Evolutionary conservation across 2,113 vertebrate species (phyloP).

Genomic region (Pomatostomus ruficeps): DNA sequence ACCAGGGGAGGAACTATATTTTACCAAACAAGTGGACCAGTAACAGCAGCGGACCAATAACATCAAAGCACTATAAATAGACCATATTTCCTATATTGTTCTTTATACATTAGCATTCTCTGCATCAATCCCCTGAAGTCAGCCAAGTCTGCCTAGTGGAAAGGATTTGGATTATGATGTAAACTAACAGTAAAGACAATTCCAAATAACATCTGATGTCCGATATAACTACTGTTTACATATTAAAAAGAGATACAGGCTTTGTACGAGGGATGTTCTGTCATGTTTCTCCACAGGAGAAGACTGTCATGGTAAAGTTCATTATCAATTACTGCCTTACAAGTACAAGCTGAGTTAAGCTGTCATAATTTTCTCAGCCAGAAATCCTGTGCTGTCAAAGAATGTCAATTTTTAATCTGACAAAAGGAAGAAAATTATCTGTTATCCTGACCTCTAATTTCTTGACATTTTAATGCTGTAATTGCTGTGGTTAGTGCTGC

Average conservation of each 20-base stretch:
- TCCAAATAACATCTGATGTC: slow-evolving; percentile 76
- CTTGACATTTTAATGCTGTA: slow-evolving; percentile 91
- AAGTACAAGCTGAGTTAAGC: slow-evolving; percentile 84
- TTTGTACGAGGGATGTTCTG: slow-evolving; percentile 80
- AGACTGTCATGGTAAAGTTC: slow-evolving; percentile 85
- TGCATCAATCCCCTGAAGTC: background rate
- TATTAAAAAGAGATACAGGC: slow-evolving; percentile 78
- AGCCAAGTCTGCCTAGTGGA: slow-evolving; percentile 5
- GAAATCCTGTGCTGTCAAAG: slow-evolving; percentile 79
- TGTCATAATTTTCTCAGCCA: slow-evolving; percentile 83
- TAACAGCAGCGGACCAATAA: background rate
- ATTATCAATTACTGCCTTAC: slow-evolving; percentile 82
- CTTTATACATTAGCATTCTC: background rate
- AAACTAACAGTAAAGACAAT: slow-evolving; percentile 72
- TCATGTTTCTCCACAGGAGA: slow-evolving; percentile 87
- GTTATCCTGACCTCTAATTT: slow-evolving; percentile 89
- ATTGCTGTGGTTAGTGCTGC: slow-evolving; percentile 86
- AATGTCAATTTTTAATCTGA: slow-evolving; percentile 86
- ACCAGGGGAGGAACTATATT: background rate
- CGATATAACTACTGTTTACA: slow-evolving; percentile 85
- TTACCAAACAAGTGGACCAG: background rate
- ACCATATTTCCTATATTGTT: background rate
- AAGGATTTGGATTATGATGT: slow-evolving; percentile 69
- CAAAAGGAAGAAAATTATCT: slow-evolving; percentile 84
- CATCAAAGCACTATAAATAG: background rate